Evolutionary conservation across 2,888 invertebrate genomes (phyloP).

Genomic region (Trissolcus japonicus): DNA sequence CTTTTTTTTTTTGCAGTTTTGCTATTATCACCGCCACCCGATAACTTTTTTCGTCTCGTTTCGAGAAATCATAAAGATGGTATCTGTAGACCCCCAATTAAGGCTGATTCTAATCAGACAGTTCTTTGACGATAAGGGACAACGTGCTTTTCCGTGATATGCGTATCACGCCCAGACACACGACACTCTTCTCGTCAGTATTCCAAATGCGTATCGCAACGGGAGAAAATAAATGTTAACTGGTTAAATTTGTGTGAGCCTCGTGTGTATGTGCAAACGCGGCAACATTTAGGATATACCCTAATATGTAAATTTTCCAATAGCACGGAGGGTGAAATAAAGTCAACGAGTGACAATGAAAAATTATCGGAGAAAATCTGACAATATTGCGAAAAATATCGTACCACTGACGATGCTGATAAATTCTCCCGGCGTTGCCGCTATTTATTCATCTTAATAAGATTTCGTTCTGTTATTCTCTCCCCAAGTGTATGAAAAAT

Average conservation of each 20-base stretch:
- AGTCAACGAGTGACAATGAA: conserved; percentile 23
- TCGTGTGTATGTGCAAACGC: conserved; percentile 17
- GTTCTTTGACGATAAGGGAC: conserved; percentile 56
- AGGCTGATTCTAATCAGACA: conserved; percentile 63
- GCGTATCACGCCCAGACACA: conserved; percentile 55
- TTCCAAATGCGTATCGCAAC: conserved; percentile 39
- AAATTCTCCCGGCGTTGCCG: no score
- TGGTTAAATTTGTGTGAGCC: conserved; percentile 6
- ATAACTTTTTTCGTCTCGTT: background rate
- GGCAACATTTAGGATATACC: conserved; percentile 26
- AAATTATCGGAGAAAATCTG: conserved; percentile 16
- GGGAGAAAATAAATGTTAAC: conserved; percentile 30
- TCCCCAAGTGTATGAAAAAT: conserved; percentile 1
- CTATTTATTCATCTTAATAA: no score
- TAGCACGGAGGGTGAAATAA: conserved; percentile 22
- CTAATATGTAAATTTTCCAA: conserved; percentile 36
- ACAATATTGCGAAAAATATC: conserved; percentile 11
- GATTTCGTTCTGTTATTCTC: no score
- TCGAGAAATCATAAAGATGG: conserved; percentile 7
- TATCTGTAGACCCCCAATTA: conserved; percentile 58
- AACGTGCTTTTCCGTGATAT: conserved; percentile 62
- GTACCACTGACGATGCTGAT: conserved; percentile 8
- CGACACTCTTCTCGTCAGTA: conserved; percentile 45
- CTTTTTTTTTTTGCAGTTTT: background rate
- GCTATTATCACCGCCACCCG: conserved; percentile 5